Base-by-base conservation (phyloP, 2,113 vertebrate species). In the Tachysurus fulvidraco region DNA sequence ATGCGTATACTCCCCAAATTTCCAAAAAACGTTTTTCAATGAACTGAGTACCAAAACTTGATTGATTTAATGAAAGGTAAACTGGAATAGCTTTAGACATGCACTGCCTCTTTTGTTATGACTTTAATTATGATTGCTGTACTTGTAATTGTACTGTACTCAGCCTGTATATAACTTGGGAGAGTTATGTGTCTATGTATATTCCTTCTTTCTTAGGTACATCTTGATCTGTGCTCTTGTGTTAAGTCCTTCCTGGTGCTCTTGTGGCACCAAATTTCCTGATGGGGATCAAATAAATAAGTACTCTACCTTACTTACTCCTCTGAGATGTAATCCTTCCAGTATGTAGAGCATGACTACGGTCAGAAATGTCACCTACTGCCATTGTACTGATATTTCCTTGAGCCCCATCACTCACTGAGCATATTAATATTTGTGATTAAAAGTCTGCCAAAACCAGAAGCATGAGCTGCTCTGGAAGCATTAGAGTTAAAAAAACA, bases 361-460 rank as follows among this genome's bases (percentile, higher is more conserved):
- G 9, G 41, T 46, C 71, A 46, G 11, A 50, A 50, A 25, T 25
- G 16, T 25, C 13, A 50, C 44, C 4, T 76, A n/a, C n/a, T n/a
- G n/a, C n/a, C n/a, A n/a, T n/a, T n/a, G n/a, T n/a, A n/a, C n/a
- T n/a, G n/a, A n/a, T 11, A 25, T 50, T 76, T 25, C 44, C 19
- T 8, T 13, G 1, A 46, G 44, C 69, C 69, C 30, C 36, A 44
- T 44, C 9, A 25, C 71, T 25, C 71, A 46, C 11, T 25, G 21
- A 46, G 71, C 69, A 46, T 46, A n/a, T n/a, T 76, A 87, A 28
- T 17, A 2, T 36, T 25, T 1, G 7, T 83, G 59, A 90, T 76
- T 83, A 87, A 83, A 14, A 54, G 41, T 73, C 67, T 57, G 57
- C 74, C 83, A 81, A 46, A 74, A 25, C 71, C 71, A 46, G 67